Evolutionary conservation across 2,888 invertebrate genomes (phyloP).

Genomic region (Philonicus albiceps): DNA sequence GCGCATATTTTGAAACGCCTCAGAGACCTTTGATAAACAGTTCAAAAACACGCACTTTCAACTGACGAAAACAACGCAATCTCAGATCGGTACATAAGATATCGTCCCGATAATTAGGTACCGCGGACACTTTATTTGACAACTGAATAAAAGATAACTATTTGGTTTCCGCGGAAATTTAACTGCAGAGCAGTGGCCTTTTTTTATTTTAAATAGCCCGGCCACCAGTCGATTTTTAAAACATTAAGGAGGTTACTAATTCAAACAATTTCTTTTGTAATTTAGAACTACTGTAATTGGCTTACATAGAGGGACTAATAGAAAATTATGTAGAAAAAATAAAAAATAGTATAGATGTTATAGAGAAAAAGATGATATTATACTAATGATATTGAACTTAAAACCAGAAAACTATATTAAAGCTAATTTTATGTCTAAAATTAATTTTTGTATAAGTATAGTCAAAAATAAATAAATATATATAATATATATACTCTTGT

Average conservation of each 20-base stretch:
- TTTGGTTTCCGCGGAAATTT: not conserved
- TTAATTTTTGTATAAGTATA: no score
- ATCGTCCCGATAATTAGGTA: not conserved
- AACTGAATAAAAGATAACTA: not conserved
- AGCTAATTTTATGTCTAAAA: no score
- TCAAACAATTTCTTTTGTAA: not conserved
- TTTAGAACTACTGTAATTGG: no score
- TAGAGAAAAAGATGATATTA: no score
- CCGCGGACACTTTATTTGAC: slow-evolving; percentile 25
- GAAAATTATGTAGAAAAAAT: no score
- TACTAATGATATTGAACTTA: no score
- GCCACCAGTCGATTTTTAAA: not conserved
- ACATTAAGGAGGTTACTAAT: not conserved
- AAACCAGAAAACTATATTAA: no score
- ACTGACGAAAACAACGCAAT: slow-evolving; percentile 31
- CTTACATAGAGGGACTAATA: no score
- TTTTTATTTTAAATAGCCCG: not conserved
- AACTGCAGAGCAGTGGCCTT: not conserved
- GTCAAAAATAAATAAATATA: no score
- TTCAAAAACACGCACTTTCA: slow-evolving; percentile 43
- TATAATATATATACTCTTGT: no score
- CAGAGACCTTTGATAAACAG: slow-evolving; percentile 42
- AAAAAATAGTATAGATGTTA: no score
- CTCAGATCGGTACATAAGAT: slow-evolving; percentile 1
- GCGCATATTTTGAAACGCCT: slow-evolving; percentile 46